Conservation (phyloP, 2,888 invertebrate species). For the Parelbella ahira region DNA sequence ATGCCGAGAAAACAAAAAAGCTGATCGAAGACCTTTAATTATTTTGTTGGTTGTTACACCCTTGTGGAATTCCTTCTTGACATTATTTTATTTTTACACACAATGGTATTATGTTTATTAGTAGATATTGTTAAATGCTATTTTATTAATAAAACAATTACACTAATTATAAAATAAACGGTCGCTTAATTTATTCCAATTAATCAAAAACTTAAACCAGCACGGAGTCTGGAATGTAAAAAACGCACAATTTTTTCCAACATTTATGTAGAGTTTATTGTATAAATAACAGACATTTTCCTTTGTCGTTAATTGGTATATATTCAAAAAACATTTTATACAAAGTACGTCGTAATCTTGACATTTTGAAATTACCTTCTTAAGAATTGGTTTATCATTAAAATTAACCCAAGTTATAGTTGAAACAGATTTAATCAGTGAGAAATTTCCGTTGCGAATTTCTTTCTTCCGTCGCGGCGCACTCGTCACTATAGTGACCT, state of each 20-base stretch:
- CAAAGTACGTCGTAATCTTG: conserved; percentile 25
- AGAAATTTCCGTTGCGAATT: conserved; percentile 55
- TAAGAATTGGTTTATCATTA: conserved; percentile 36
- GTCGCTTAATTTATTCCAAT: too few species aligned
- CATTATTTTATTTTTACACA: too few species aligned
- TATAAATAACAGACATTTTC: conserved; percentile 20
- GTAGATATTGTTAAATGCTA: too few species aligned
- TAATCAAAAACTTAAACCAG: too few species aligned
- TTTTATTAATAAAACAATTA: too few species aligned
- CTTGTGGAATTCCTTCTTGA: too few species aligned
- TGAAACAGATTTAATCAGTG: conserved; percentile 58
- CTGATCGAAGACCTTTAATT: too few species aligned
- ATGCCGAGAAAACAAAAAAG: too few species aligned
- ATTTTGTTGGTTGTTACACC: too few species aligned
- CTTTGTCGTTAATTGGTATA: conserved; percentile 18
- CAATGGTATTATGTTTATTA: too few species aligned
- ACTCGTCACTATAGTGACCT: conserved; percentile 62
- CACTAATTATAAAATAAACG: too few species aligned
- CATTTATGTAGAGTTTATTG: conserved; percentile 6
- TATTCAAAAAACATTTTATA: conserved; percentile 17
- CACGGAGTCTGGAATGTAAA: too few species aligned
- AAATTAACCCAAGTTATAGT: conserved; percentile 46
- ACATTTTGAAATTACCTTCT: conserved; percentile 29
- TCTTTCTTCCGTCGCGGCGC: conserved; percentile 53
- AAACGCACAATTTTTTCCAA: neutral